Percentiles rank a stretch among this genome's conserved stretches.
Evolutionary conservation across 2,113 vertebrate genomes (phyloP).

Genomic region (Calidris pugnax): DNA sequence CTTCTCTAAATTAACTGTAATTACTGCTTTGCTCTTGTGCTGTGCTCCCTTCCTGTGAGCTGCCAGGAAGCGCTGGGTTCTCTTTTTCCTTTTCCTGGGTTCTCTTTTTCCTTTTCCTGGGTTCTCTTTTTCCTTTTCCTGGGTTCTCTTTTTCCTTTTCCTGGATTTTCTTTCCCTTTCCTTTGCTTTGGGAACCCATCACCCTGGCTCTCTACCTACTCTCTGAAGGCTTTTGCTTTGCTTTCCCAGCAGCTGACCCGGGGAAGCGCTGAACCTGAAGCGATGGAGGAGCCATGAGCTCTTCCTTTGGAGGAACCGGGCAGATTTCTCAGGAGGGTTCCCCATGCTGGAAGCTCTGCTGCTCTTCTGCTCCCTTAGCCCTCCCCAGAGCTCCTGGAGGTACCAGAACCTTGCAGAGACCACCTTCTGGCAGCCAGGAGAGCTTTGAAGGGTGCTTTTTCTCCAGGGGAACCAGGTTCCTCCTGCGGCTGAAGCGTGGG

Average conservation of each 20-base stretch:
- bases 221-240: background rate
- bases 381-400: background rate
- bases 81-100: background rate
- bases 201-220: background rate
- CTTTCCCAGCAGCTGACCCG: background rate
- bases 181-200: background rate
- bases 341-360: background rate
- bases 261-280: background rate
- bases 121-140: background rate
- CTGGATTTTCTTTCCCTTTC: too few species aligned
- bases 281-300: background rate
- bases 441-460: background rate
- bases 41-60: fast-evolving
- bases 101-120: too few species aligned
- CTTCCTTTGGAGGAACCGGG: fast-evolving
- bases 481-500: background rate
- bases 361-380: background rate
- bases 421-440: background rate
- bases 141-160: too few species aligned
- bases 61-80: fast-evolving
- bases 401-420: background rate
- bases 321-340: background rate
- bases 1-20: fast-evolving
- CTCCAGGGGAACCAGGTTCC: fast-evolving
- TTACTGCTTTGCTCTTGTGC: background rate